phyloP scores from a whole-genome alignment of 2,888 invertebrate species.

The Drosophila affinis region DNA sequence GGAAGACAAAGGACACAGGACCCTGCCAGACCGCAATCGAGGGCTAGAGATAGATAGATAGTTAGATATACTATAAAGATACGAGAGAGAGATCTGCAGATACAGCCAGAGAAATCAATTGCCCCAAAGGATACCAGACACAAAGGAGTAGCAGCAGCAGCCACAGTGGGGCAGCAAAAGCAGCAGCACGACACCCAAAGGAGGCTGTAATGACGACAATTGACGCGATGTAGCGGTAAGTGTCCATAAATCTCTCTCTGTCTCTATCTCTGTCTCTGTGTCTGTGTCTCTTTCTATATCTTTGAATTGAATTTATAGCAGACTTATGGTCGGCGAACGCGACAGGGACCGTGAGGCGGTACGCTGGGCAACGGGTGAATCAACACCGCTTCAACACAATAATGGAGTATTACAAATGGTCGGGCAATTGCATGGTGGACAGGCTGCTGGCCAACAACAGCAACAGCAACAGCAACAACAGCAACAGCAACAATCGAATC shows the following conservation, averaged over 20 bases:
- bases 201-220: slow-evolving; percentile 82
- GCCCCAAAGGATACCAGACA: slow-evolving; percentile 8
- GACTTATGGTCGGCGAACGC: slow-evolving; percentile 85
- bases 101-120: slow-evolving; percentile 58
- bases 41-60: neutral
- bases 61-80: neutral
- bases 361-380: slow-evolving; percentile 85
- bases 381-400: slow-evolving; percentile 85
- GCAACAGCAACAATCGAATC: slow-evolving; percentile 71
- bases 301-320: slow-evolving; percentile 64
- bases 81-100: slow-evolving; percentile 38
- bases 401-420: slow-evolving; percentile 84
- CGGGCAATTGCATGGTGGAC: slow-evolving; percentile 84
- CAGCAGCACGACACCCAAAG: slow-evolving; percentile 30
- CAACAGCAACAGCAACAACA: slow-evolving; percentile 69
- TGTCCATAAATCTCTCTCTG: slow-evolving; percentile 33
- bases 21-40: slow-evolving; percentile 51
- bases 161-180: slow-evolving; percentile 13
- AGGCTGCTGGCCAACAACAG: slow-evolving; percentile 82
- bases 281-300: neutral
- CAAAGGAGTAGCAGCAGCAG: slow-evolving; percentile 12
- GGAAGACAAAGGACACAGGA: slow-evolving; percentile 39
- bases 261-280: slow-evolving; percentile 2
- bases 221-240: slow-evolving; percentile 84
- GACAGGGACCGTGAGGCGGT: slow-evolving; percentile 85